phyloP scores from a whole-genome alignment of 2,797 vertebrate genomes.

The Sebastiscus albofasciatus region DNA sequence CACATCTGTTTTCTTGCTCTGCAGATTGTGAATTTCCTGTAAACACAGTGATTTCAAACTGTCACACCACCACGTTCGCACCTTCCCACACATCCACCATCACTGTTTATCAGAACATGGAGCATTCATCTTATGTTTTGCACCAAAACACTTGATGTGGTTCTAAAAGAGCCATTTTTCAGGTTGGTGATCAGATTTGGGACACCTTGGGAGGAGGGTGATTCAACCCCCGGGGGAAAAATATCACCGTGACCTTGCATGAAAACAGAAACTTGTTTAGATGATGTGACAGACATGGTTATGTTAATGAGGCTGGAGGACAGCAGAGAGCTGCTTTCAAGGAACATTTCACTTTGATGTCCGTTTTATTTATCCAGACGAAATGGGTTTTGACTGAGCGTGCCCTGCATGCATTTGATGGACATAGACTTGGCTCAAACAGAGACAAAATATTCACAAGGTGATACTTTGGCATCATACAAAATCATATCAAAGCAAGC shows the following conservation, averaged over 20 bases:
- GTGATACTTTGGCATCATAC: background rate
- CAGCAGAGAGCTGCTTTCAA: slow-evolving; percentile 11
- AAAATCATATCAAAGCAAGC: background rate
- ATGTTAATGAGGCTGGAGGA: slow-evolving; percentile 29
- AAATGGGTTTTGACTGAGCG: slow-evolving; percentile 5
- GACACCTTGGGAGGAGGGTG: slow-evolving; percentile 3
- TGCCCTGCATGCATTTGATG: slow-evolving; percentile 5
- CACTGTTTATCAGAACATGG: background rate
- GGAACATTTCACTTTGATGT: slow-evolving; percentile 24
- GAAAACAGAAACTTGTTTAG: slow-evolving; percentile 23
- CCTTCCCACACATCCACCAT: background rate
- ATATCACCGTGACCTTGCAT: background rate
- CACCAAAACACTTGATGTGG: background rate
- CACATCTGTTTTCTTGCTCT: slow-evolving; percentile 85
- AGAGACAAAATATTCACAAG: background rate
- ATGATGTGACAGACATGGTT: background rate
- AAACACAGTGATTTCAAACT: slow-evolving; percentile 37
- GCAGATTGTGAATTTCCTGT: slow-evolving; percentile 93
- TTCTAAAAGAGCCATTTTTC: slow-evolving; percentile 23
- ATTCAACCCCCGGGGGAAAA: background rate
- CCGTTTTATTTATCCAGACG: slow-evolving; percentile 1
- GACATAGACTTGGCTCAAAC: background rate
- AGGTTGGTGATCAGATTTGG: slow-evolving; percentile 11
- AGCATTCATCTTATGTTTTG: background rate
- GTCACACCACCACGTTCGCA: background rate